Conservation (phyloP, 2,113 vertebrate genomes). For the Prochilodus magdalenae region DNA sequence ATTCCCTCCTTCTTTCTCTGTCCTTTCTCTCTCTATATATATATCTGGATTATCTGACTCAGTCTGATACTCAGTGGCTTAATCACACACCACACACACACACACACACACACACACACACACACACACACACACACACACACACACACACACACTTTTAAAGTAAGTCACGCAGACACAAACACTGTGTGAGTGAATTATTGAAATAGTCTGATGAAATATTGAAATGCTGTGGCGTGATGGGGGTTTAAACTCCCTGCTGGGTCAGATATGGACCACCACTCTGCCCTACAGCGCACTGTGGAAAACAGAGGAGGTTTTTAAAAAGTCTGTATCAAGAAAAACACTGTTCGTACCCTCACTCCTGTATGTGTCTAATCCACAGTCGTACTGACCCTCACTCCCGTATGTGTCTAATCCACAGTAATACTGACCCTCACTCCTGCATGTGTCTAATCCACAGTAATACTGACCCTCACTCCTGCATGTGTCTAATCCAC, state of each 20-base stretch:
- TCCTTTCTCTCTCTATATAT: too few relatives aligned
- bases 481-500: too few relatives aligned
- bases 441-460: too few relatives aligned
- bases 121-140: neutral
- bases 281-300: neutral
- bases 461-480: too few relatives aligned
- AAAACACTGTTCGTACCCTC: too few relatives aligned
- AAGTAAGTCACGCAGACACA: neutral
- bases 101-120: neutral
- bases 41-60: too few relatives aligned
- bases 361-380: too few relatives aligned
- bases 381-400: too few relatives aligned
- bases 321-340: too few relatives aligned
- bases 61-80: neutral
- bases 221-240: conserved; percentile 1
- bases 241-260: neutral
- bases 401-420: too few relatives aligned
- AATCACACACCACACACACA: neutral
- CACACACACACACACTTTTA: neutral
- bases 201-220: conserved; percentile 38
- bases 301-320: neutral
- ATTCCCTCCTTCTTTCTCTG: too few relatives aligned
- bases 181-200: conserved; percentile 12
- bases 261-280: neutral
- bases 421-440: too few relatives aligned